Conservation (phyloP, 2,797 vertebrate genomes). For the Lepidocolaptes lacrymiger region DNA sequence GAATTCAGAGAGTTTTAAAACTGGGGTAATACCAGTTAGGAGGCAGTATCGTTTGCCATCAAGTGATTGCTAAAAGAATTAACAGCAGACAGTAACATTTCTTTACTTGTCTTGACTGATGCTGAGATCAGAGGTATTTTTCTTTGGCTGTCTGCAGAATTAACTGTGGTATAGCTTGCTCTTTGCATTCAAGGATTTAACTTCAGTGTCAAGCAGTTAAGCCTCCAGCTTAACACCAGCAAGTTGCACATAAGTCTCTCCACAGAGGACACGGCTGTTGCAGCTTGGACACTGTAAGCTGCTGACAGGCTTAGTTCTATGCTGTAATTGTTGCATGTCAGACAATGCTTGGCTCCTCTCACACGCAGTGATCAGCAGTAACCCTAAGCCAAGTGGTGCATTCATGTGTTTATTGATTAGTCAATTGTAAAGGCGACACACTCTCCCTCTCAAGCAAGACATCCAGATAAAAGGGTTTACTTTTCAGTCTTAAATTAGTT, state of each 20-base stretch:
- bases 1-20: background rate
- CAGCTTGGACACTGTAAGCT: background rate
- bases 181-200: background rate
- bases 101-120: background rate
- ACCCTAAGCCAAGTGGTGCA: background rate
- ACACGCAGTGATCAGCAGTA: constrained; percentile 9
- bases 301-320: constrained; percentile 6
- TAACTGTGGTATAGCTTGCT: background rate
- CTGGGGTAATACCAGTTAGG: background rate
- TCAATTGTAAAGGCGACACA: background rate
- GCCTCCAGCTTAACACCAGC: background rate
- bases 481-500: constrained; percentile 30
- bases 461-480: background rate
- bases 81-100: background rate
- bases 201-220: background rate
- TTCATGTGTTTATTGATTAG: constrained; percentile 35
- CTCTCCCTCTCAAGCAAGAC: background rate
- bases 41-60: background rate
- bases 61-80: background rate
- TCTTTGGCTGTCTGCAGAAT: background rate
- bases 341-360: background rate
- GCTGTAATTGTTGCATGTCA: constrained; percentile 4
- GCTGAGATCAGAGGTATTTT: background rate
- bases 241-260: background rate
- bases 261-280: background rate